These are phyloP conservation scores for Ptilodon capucinus DNA, from an alignment of 2,888 invertebrate species.

Conservation along the genomic window DNA sequence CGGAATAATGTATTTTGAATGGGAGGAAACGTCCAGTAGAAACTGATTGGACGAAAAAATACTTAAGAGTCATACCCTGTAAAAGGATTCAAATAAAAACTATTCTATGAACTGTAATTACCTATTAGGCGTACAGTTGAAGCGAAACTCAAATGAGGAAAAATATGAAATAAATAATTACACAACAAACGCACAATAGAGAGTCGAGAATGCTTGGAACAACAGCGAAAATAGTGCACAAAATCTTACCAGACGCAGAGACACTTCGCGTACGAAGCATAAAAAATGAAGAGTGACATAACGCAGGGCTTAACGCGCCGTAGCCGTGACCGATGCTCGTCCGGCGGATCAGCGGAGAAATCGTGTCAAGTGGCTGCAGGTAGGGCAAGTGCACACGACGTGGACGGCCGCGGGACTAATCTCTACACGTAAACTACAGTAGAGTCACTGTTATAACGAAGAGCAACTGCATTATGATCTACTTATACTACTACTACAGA, in stretches of 20 bases:
- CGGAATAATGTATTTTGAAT: not conserved
- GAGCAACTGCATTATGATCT: too few relatives aligned
- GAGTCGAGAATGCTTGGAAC: not conserved
- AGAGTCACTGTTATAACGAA: not conserved
- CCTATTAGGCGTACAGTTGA: too few relatives aligned
- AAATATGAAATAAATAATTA: too few relatives aligned
- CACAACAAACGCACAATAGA: too few relatives aligned
- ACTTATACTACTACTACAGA: too few relatives aligned
- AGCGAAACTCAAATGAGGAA: too few relatives aligned
- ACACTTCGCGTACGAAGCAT: conserved; percentile 13
- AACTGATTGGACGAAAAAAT: not conserved
- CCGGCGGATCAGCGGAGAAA: conserved; percentile 28
- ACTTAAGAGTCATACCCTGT: not conserved
- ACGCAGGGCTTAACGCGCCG: conserved; percentile 23
- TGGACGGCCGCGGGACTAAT: not conserved
- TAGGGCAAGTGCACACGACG: conserved; percentile 20
- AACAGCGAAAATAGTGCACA: not conserved
- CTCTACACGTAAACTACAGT: not conserved
- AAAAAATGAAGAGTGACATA: conserved; percentile 36
- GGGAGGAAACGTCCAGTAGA: not conserved
- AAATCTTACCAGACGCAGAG: not conserved
- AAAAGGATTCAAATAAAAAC: not conserved
- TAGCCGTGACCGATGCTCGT: conserved; percentile 31
- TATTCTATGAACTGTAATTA: too few relatives aligned
- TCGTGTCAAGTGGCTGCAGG: conserved; percentile 32